These are phyloP conservation scores for Nephrotoma appendiculata DNA, from an alignment of 2,888 invertebrate species.

Conservation along the genomic window DNA sequence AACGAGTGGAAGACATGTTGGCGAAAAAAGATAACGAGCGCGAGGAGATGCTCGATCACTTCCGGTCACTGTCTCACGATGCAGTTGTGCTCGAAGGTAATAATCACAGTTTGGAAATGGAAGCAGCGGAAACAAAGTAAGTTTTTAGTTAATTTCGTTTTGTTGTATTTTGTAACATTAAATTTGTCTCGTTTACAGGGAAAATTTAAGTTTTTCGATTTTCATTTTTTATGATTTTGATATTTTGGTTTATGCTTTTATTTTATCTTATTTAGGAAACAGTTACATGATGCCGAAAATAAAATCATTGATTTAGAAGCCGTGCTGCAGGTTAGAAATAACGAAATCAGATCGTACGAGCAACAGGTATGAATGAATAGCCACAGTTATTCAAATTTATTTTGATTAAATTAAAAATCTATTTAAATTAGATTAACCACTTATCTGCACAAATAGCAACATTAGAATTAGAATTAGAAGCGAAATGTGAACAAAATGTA, in stretches of 20 bases:
- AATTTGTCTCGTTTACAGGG: not conserved
- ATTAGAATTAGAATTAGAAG: constrained; percentile 49
- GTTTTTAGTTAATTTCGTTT: constrained; percentile 10
- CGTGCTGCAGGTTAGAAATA: constrained; percentile 40
- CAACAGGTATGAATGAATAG: constrained; percentile 32
- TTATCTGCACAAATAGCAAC: constrained; percentile 41
- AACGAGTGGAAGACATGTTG: constrained; percentile 61
- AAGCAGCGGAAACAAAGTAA: constrained; percentile 53
- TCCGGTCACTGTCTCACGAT: constrained; percentile 60
- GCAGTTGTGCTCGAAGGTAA: constrained; percentile 62
- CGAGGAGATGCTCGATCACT: constrained; percentile 66
- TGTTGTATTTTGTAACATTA: not conserved
- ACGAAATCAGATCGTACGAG: constrained; percentile 39
- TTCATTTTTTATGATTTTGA: constrained; percentile 11
- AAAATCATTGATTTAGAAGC: constrained; percentile 49
- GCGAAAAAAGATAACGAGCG: constrained; percentile 62
- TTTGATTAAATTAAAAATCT: not conserved
- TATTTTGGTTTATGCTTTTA: constrained; percentile 10
- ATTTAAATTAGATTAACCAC: constrained; percentile 21
- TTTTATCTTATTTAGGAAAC: constrained; percentile 23
- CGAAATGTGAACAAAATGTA: constrained; percentile 40
- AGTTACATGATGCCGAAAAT: constrained; percentile 38
- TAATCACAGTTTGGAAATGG: constrained; percentile 64
- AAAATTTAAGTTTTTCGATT: constrained; percentile 6
- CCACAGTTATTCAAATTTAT: not conserved